These are phyloP conservation scores for Pararge aegeria DNA, from an alignment of 1,140 invertebrate genomes.

Conservation along the genomic window DNA sequence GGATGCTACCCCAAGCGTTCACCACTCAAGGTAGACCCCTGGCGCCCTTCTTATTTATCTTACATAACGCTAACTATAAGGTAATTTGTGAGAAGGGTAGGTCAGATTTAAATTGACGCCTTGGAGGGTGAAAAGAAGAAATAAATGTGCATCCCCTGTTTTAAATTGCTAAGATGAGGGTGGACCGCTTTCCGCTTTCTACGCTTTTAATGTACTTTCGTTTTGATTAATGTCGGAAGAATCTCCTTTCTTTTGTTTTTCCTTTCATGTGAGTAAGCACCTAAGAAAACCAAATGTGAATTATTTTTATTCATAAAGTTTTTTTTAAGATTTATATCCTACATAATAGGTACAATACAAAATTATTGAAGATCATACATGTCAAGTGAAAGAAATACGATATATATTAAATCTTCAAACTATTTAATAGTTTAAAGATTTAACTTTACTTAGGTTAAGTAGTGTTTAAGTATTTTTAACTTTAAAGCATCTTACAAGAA, in stretches of 20 bases:
- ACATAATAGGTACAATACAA: too few relatives aligned
- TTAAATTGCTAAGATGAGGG: conserved; percentile 64
- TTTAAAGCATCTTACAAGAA: too few relatives aligned
- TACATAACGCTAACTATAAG: conserved; percentile 24
- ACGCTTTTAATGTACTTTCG: conserved; percentile 37
- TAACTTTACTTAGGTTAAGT: too few relatives aligned
- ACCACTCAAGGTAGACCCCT: conserved; percentile 41
- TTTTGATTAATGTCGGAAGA: background rate
- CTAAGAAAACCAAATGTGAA: too few relatives aligned
- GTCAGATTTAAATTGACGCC: conserved; percentile 39
- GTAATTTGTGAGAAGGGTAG: conserved; percentile 31
- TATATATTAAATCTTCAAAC: too few relatives aligned
- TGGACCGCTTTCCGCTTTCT: conserved; percentile 39
- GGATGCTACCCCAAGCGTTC: conserved; percentile 32
- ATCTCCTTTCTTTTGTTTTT: background rate
- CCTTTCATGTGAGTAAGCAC: background rate
- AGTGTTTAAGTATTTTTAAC: too few relatives aligned
- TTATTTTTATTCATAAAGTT: too few relatives aligned
- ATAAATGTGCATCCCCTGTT: conserved; percentile 58
- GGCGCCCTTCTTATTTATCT: conserved; percentile 24
- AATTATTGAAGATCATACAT: too few relatives aligned
- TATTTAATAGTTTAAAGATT: too few relatives aligned
- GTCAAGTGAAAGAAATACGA: too few relatives aligned
- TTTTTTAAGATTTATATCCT: too few relatives aligned
- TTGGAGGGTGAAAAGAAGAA: conserved; percentile 56